Percentiles rank a stretch among this genome's conserved stretches.
Conservation (phyloP, 2,113 vertebrate genomes). For the Microtus pennsylvanicus region DNA sequence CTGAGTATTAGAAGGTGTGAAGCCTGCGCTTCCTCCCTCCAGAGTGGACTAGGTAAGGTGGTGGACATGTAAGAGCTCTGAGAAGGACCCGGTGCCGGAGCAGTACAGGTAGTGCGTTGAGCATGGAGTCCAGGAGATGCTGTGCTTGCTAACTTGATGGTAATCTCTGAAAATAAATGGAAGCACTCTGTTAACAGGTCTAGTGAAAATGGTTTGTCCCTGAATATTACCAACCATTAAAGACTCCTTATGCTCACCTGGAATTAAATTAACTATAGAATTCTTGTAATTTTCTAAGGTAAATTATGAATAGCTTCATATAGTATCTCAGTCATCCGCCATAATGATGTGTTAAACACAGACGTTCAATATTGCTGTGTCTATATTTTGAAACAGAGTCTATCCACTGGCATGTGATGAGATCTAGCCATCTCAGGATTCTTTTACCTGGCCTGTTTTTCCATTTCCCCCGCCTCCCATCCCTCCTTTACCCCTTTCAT, state of each 20-base stretch:
- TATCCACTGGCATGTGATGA: not conserved
- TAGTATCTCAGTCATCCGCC: not conserved
- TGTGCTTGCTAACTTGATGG: not conserved
- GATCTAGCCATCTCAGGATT: not conserved
- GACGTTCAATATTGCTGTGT: not conserved
- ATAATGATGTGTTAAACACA: not conserved
- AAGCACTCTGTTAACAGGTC: not conserved
- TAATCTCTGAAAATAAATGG: not conserved
- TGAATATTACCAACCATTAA: not conserved
- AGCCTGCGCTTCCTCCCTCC: not conserved
- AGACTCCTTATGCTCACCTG: constrained; percentile 4
- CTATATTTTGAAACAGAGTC: not conserved
- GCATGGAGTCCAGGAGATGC: not conserved
- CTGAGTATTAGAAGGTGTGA: not conserved
- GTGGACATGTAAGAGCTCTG: not conserved
- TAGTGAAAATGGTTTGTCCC: not conserved
- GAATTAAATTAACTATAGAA: constrained; percentile 31
- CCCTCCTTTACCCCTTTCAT: too few relatives aligned
- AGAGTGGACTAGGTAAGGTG: not conserved
- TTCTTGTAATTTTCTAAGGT: constrained; percentile 21
- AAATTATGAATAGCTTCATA: not conserved
- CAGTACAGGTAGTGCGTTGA: not conserved
- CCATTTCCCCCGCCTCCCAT: not conserved
- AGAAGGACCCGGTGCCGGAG: not conserved
- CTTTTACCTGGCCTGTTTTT: not conserved